Base-by-base conservation (phyloP, 1,140 invertebrate genomes). In the Helicorthomorpha holstii region DNA sequence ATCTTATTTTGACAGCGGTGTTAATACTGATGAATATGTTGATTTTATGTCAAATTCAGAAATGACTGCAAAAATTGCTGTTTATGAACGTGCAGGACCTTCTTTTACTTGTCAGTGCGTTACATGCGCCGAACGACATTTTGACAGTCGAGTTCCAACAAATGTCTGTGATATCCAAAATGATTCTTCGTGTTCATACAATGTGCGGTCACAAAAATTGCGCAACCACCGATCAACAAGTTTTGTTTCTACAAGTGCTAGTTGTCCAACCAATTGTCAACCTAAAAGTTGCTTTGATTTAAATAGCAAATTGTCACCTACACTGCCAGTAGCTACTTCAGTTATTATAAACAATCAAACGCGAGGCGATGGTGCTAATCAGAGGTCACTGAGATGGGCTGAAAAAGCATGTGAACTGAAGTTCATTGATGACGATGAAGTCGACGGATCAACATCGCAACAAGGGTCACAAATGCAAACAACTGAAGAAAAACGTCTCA, bases 1-100 rank as follows among this genome's bases (percentile, higher is more conserved):
- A n/a, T n/a, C n/a, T n/a, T n/a, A n/a, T n/a, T n/a, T 74, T 7
- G 81, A 81, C 57, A 78, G 80, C 52, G 82, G 82, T 47, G 25
- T 55, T 19, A 61, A 64, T 26, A 82, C 84, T 58, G 74, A 75
- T 49, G 72, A 76, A 0, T 79, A 76, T 55, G 75, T 78, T 1
- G 78, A 81, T 57, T 68, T 76, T 10, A 70, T 62, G 48, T 52
- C 49, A 16, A 56, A 56, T 34, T 50, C n/a, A n/a, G n/a, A n/a
- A n/a, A 41, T 42, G 41, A 41, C 41, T 23, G 41, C 27, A 41
- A 51, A 26, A 29, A 27, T 49, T 25, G n/a, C n/a, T 27, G 22
- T n/a, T 12, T 41, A 22, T 16, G 19, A 49, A n/a, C 34, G 34
- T n/a, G n/a, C n/a, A n/a, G n/a, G n/a, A n/a, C n/a, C n/a, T n/a